Conservation (phyloP, 2,797 vertebrate genomes). For the Smutsia gigantea region DNA sequence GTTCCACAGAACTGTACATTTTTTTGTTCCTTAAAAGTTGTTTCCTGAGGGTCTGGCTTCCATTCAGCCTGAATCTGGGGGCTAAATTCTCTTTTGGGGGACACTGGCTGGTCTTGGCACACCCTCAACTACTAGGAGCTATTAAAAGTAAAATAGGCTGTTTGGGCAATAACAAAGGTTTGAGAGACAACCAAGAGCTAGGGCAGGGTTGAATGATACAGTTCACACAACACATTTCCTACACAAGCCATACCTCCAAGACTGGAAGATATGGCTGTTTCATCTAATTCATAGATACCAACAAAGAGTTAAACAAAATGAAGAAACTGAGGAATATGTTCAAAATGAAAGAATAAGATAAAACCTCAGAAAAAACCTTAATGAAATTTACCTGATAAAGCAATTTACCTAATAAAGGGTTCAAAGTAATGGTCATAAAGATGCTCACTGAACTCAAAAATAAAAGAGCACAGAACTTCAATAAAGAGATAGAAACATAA, state of each 20-base stretch:
- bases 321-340: not conserved
- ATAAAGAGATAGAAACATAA: no score
- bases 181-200: not conserved
- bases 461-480: no score
- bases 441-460: no score
- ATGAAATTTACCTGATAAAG: no score
- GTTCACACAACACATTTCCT: not conserved
- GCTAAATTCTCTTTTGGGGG: not conserved
- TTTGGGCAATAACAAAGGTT: not conserved
- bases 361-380: not conserved
- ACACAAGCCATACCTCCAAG: not conserved
- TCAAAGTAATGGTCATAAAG: no score
- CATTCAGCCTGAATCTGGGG: not conserved
- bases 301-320: not conserved
- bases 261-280: not conserved
- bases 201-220: not conserved
- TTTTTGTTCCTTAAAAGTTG: not conserved
- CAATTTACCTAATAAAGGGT: no score
- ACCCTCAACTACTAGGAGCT: not conserved
- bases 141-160: not conserved
- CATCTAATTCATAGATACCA: not conserved
- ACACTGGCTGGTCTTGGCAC: not conserved
- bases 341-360: not conserved
- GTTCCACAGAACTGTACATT: not conserved
- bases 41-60: not conserved